These are phyloP conservation scores for Parnassius glacialis DNA, from an alignment of 2,888 invertebrate species.

Conservation along the genomic window DNA sequence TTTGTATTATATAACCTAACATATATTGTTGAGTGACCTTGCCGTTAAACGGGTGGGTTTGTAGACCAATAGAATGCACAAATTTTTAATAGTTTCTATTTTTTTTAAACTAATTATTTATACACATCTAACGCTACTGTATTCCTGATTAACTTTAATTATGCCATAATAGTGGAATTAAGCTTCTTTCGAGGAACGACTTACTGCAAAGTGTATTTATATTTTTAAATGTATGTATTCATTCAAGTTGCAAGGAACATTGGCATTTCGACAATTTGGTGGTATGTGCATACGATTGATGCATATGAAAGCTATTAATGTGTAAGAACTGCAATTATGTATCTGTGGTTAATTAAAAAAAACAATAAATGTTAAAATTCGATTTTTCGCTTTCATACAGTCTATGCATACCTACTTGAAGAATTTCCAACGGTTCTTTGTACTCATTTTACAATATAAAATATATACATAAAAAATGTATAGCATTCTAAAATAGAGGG, in stretches of 20 bases:
- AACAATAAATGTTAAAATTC: no score
- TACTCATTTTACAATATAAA: slow-evolving; percentile 2
- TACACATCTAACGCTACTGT: no score
- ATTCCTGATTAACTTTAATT: no score
- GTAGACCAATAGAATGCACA: slow-evolving; percentile 19
- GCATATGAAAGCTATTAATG: no score
- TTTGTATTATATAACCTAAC: slow-evolving; percentile 4
- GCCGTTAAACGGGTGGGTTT: slow-evolving; percentile 19
- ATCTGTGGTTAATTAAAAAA: no score
- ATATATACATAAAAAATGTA: neutral
- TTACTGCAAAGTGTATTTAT: slow-evolving; percentile 13
- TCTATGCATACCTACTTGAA: no score
- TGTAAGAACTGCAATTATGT: no score
- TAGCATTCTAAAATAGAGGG: slow-evolving; percentile 15
- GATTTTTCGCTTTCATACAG: no score
- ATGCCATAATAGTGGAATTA: neutral
- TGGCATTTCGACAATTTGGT: neutral
- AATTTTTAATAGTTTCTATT: slow-evolving; percentile 16
- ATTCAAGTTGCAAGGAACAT: slow-evolving; percentile 9
- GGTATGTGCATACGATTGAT: neutral
- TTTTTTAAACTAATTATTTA: no score
- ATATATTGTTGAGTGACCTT: slow-evolving; percentile 6
- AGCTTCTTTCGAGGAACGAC: slow-evolving; percentile 23
- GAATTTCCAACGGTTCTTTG: slow-evolving; percentile 5
- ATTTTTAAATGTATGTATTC: slow-evolving; percentile 8